These are phyloP conservation scores for Tetheella fluctuosa DNA, from an alignment of 2,888 invertebrate species.

Conservation along the genomic window DNA sequence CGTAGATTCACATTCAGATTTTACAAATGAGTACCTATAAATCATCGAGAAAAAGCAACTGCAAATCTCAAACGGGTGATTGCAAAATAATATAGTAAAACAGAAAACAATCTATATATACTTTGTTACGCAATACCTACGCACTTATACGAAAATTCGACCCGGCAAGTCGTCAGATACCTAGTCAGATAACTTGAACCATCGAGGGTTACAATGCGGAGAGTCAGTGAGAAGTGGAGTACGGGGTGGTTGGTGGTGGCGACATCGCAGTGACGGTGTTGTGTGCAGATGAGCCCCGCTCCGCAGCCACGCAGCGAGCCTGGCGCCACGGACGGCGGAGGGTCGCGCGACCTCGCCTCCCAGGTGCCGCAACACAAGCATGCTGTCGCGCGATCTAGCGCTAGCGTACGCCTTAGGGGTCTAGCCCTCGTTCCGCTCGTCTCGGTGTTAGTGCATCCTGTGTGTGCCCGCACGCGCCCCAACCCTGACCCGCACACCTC, in stretches of 20 bases:
- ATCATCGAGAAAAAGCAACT: neutral
- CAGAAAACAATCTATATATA: no score
- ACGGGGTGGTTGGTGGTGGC: slow-evolving; percentile 72
- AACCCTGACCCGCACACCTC: slow-evolving; percentile 62
- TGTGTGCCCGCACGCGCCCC: slow-evolving; percentile 67
- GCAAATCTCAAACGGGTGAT: no score
- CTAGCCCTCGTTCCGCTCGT: slow-evolving; percentile 72
- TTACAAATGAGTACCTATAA: no score
- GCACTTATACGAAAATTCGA: neutral
- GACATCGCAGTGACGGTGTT: slow-evolving; percentile 78
- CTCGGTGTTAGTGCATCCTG: slow-evolving; percentile 80
- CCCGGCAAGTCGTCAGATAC: slow-evolving; percentile 2
- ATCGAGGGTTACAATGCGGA: slow-evolving; percentile 60
- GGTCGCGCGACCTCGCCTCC: slow-evolving; percentile 79
- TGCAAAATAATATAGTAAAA: neutral
- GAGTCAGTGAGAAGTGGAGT: slow-evolving; percentile 82
- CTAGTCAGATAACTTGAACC: slow-evolving; percentile 6
- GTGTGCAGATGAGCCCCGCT: slow-evolving; percentile 82
- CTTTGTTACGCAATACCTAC: neutral
- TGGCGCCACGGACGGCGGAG: slow-evolving; percentile 68
- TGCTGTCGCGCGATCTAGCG: slow-evolving; percentile 55
- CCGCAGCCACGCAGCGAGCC: slow-evolving; percentile 79
- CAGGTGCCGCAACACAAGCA: slow-evolving; percentile 72
- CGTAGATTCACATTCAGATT: neutral
- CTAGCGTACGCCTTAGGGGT: slow-evolving; percentile 64